These are phyloP conservation scores for Aplidium turbinatum DNA, from an alignment of 23 tunicate species.

Conservation along the genomic window DNA sequence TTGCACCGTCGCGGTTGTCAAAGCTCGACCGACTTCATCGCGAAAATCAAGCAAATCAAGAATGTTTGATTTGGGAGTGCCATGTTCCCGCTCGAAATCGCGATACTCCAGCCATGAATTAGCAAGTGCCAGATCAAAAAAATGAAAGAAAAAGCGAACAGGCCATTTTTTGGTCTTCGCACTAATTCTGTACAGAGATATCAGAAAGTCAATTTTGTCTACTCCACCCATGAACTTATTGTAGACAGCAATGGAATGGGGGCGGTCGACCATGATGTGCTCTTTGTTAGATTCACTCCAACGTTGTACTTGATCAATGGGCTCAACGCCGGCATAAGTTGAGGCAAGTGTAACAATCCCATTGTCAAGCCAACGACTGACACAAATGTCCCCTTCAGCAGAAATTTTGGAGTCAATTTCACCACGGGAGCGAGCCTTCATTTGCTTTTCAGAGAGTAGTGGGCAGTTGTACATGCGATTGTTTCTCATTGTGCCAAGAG, in stretches of 20 bases:
- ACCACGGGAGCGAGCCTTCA: background rate
- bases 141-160: slow-evolving; percentile 8
- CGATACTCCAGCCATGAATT: slow-evolving; percentile 8
- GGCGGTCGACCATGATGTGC: slow-evolving; percentile 12
- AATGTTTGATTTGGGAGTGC: background rate
- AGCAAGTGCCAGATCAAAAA: slow-evolving; percentile 1
- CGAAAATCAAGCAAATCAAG: slow-evolving; percentile 11
- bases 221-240: background rate
- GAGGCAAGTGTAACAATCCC: slow-evolving; percentile 10
- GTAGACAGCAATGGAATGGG: background rate
- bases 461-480: background rate
- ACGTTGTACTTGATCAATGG: background rate
- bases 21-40: slow-evolving; percentile 9
- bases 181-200: slow-evolving; percentile 1
- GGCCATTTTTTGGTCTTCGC: slow-evolving; percentile 17
- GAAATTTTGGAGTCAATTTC: background rate
- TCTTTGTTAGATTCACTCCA: slow-evolving; percentile 19
- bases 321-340: background rate
- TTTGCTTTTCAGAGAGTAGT: background rate
- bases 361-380: slow-evolving; percentile 1
- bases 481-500: background rate
- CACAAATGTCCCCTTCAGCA: slow-evolving; percentile 6
- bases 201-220: slow-evolving; percentile 6
- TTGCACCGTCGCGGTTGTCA: no score
- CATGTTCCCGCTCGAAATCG: background rate